These are phyloP conservation scores for Venustaconcha ellipsiformis DNA, from an alignment of 1,140 invertebrate species.

Conservation along the genomic window DNA sequence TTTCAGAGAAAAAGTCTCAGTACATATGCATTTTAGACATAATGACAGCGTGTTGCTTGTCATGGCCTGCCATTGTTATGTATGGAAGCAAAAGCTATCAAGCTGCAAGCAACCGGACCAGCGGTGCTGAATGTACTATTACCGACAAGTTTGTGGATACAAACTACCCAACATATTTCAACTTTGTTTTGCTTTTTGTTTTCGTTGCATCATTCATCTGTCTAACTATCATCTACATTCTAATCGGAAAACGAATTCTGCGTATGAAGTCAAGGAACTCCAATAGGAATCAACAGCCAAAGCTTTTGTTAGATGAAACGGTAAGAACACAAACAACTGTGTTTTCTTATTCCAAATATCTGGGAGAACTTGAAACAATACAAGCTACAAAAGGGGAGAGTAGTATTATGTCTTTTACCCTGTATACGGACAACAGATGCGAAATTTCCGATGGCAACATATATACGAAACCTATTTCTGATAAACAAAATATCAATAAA, in stretches of 20 bases:
- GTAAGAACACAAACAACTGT: not conserved
- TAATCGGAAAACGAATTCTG: constrained; percentile 9
- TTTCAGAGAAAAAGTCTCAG: constrained; percentile 1
- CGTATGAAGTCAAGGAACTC: constrained; percentile 15
- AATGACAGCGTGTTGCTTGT: constrained; percentile 2
- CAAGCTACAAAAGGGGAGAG: constrained; percentile 5
- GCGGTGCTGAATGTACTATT: constrained; percentile 15
- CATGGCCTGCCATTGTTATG: constrained; percentile 9
- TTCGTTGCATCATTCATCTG: constrained; percentile 2
- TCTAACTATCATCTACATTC: constrained; percentile 8
- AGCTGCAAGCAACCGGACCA: constrained; percentile 10
- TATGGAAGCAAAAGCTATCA: constrained; percentile 3
- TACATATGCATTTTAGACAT: constrained; percentile 19
- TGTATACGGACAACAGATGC: not conserved
- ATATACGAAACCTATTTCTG: not conserved
- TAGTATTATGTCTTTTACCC: not conserved
- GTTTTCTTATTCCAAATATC: not conserved
- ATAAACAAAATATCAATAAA: not conserved
- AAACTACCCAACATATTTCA: constrained; percentile 6
- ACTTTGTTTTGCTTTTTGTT: constrained; percentile 3
- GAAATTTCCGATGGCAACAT: not conserved
- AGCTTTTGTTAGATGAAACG: constrained; percentile 1
- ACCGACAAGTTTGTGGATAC: not conserved
- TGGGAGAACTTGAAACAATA: not conserved
- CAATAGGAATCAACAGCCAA: constrained; percentile 1